Evolutionary conservation across 1,140 invertebrate genomes (phyloP), one percentile per base, ranked within the genome.

Genomic region (Goniozus legneri): DNA sequence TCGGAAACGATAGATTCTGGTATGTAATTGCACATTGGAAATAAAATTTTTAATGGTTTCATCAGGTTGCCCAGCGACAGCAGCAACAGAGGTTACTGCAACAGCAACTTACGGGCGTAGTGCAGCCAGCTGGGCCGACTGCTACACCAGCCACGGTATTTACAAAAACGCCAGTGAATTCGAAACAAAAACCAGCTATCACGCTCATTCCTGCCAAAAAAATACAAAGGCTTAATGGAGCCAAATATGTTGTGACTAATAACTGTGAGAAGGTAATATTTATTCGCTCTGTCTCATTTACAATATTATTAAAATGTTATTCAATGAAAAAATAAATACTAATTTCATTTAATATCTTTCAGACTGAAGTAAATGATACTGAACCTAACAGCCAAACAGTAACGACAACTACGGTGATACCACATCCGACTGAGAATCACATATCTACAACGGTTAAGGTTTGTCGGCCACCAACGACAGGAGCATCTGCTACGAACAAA

Each of bases 11-110:
- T n/a, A 34, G 15, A 14, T 13, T 10, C 15, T 34, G 6, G 32
- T 14, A 34, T n/a, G 15, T 4, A 34, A 10, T 14, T 6, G 32
- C 15, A 34, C 13, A n/a, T 34, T 34, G 4, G 4, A 31, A 33
- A 39, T 10, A 45, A 43, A 27, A 24, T 32, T 21, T 50, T 36
- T 8, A 12, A 21, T 37, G 14, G 6, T 27, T 45, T 32, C 4
- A 27, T 18, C 56, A 84, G 82, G 81, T 84, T 48, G 80, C 78
- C 46, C 83, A 82, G 53, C 73, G 80, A 6, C 80, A 85, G 62
- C 81, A 82, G 56, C 80, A 81, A 49, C 79, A 80, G 52, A 74
- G 77, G 62, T 62, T 82, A 53, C 54, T 82, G 30, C 78, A 80
- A 18, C 79, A 82, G 53, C 81, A 76, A 53, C 49, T 73, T 36